Evolutionary conservation across 2,113 vertebrate genomes (phyloP).

Genomic region (Columba janthina): DNA sequence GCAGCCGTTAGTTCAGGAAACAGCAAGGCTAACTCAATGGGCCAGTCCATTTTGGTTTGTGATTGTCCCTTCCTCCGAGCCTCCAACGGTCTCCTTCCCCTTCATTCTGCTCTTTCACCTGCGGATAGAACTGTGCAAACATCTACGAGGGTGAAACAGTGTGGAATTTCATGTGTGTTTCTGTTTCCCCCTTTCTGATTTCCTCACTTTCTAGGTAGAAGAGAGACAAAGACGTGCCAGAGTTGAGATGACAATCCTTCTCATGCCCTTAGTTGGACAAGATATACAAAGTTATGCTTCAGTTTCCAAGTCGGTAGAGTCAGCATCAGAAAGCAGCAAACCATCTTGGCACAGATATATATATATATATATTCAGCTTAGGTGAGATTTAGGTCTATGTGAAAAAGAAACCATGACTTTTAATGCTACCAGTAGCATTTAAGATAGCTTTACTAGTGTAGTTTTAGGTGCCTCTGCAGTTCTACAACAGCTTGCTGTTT

Average conservation of each 20-base stretch:
- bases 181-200: neutral
- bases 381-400: neutral
- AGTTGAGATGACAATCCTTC: neutral
- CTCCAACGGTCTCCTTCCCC: neutral
- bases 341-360: neutral
- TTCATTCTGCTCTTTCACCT: neutral
- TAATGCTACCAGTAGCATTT: neutral
- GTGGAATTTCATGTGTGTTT: neutral
- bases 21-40: neutral
- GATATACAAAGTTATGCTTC: neutral
- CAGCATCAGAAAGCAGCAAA: neutral
- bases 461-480: neutral
- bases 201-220: neutral
- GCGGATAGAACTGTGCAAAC: neutral
- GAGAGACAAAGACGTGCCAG: neutral
- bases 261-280: neutral
- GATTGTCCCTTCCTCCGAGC: neutral
- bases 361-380: neutral
- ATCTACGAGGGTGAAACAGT: neutral
- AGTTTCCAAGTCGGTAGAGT: neutral
- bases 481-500: neutral
- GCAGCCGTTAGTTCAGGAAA: neutral
- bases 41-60: neutral
- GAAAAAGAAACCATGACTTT: neutral
- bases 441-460: neutral